Base-by-base conservation (phyloP, 2,797 vertebrate species). In the Acanthiza pusilla region DNA sequence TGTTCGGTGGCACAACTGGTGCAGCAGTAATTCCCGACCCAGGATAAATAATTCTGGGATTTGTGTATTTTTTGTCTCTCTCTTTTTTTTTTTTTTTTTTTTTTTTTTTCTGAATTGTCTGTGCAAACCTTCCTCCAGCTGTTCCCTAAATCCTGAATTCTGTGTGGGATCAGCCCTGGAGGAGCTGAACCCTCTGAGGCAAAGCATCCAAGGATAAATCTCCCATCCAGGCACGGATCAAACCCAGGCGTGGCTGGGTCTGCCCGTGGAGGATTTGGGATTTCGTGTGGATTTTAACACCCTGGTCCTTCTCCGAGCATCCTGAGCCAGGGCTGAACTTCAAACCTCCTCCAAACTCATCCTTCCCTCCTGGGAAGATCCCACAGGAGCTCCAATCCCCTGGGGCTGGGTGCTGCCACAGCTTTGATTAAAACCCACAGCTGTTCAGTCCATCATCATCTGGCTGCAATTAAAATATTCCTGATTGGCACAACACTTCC, bases 401-500 rank as follows among this genome's bases (percentile, higher is more conserved):
- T 5, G 0, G 84, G 50, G 22, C 53, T 11, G 43, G 58, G 17
- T 20, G 23, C 68, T 6, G 2, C 53, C 81, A 3, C 42, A n/a
- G 70, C 70, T 86, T 58, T 73, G 60, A 73, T 91, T 58, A 10
- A 38, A 81, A 68, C 6, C 0, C 5, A 6, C 26, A 3, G 43
- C 15, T 72, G 81, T 78, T 62, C 22, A 3, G 21, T 50, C 87
- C 20, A 0, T 92, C 55, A 57, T 67, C 74, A 48, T 55, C 86
- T 3, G 36, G 29, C 89, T 82, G 96, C 96, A 94, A 97, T 97
- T 96, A 97, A 96, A 97, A 94, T 79, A 86, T 62, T 87, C 89
- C 86, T 96, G 13, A 87, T 13, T 67, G 94, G 91, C 94, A 77
- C 20, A 45, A 21, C 74, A 76, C 68, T 93, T 85, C 91, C 93